These are phyloP conservation scores for Hyphantria cunea DNA, from an alignment of 1,140 invertebrate species.

Conservation along the genomic window DNA sequence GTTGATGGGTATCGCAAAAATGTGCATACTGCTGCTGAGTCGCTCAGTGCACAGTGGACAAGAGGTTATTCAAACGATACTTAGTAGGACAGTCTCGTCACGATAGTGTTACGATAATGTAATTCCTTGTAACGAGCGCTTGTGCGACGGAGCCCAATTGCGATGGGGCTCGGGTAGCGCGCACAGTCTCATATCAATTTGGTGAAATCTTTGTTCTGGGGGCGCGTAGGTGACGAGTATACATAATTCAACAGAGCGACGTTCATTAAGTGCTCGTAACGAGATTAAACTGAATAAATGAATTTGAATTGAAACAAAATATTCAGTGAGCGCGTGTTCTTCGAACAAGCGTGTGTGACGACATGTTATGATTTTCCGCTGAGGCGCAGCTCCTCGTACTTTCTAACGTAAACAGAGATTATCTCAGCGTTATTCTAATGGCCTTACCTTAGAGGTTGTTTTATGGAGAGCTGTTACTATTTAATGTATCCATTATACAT, in stretches of 20 bases:
- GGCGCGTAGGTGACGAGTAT: conserved; percentile 3
- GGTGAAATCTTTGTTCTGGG: conserved; percentile 16
- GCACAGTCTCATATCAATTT: conserved; percentile 17
- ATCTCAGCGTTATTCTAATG: too few species aligned
- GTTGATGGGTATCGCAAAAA: too few species aligned
- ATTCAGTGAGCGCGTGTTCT: conserved; percentile 1
- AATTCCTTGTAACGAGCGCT: background rate
- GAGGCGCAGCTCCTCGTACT: too few species aligned
- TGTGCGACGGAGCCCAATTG: background rate
- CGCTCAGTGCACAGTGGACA: too few species aligned
- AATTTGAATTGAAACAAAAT: conserved; percentile 27
- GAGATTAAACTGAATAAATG: conserved; percentile 29
- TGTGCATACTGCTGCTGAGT: too few species aligned
- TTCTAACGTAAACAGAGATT: too few species aligned
- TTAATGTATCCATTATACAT: too few species aligned
- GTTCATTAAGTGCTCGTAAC: conserved; percentile 31
- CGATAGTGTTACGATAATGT: background rate
- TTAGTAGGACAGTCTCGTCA: background rate
- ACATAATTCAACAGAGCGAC: conserved; percentile 21
- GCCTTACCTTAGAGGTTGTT: too few species aligned
- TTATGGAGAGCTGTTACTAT: too few species aligned
- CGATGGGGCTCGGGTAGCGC: background rate
- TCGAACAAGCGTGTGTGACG: background rate
- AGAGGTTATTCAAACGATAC: background rate
- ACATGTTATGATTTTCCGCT: too few species aligned